Evolutionary conservation across 2,797 vertebrate genomes (phyloP), one percentile per base, ranked within the genome.

Genomic region (Perodicticus potto): DNA sequence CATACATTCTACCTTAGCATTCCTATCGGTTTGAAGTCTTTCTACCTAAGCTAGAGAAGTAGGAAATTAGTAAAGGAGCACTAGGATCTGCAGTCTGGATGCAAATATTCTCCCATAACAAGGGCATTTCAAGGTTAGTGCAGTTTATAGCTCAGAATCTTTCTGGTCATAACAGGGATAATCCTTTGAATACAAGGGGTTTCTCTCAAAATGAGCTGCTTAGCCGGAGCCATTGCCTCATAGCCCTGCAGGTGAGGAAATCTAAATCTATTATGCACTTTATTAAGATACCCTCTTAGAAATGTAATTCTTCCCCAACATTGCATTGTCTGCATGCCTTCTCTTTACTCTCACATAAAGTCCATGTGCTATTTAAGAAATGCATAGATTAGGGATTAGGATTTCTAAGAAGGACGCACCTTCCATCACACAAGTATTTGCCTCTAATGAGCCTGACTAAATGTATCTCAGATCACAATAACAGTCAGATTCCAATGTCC

Each of bases 11-110:
- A 73, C 11, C 70, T 67, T 7, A 76, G 19, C 61, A 8, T 61
- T 78, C 45, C 88, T 78, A 55, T 12, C 94, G 65, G 16, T 59
- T 85, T 92, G n/a, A 94, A 92, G 82, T 90, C 34, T 69, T 86
- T 63, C n/a, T 93, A 59, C 11, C 78, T 73, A 89, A n/a, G 12
- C 40, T 76, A 93, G 49, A 77, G 85, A 96, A 81, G 27, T 63
- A 37, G 45, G 32, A 88, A 91, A 86, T 83, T 73, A 84, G n/a
- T 37, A 89, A 94, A 63, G 43, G 86, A 17, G 5, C 55, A 37
- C n/a, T 34, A 49, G 69, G 29, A 80, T 11, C 27, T 82, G 2
- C 10, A 83, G 2, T 65, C 19, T 61, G 19, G 37, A 74, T 95
- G 37, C 65, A 81, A 76, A 87, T 11, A 32, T 43, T 63, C 14